Base-by-base conservation (phyloP, 92 coral and sea anemone species). In the Paragorgia papillata region DNA sequence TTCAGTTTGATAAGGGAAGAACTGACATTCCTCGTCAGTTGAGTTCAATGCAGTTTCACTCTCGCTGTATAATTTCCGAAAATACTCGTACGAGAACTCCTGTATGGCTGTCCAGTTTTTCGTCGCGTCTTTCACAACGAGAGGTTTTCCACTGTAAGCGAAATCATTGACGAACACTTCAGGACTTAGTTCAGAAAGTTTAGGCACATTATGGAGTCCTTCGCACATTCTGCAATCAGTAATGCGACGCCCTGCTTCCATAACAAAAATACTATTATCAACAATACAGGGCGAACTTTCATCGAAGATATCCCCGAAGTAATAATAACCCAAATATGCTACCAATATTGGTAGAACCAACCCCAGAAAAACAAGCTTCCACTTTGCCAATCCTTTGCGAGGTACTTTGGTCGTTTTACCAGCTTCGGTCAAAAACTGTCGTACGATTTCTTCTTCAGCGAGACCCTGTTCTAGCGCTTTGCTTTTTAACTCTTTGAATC, bases 1-100 rank as follows among this genome's bases (percentile, higher is more conserved):
- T 68, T 95, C 92, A 0, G 99, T 95, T 62, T 88, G 88, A 80
- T 95, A 95, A 21, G 99, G 99, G 58, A 95, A 95, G 84, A 95
- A 95, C 40, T 95, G 99, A 34, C 99, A 95, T 37, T 95, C 97
- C 10, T 91, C 97, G 39, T 95, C 99, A 33, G 88, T 95, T 8
- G 79, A 68, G 28, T 69, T 85, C 74, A 91, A 91, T 1, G 99
- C 87, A n/a, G 82, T 89, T 66, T 84, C 86, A 73, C 85, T 95
- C 53, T 83, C 76, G 43, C 89, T 88, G 76, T 91, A 89, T 19
- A 95, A 84, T 3, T 80, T 76, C 43, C 90, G 88, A 20, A 95
- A 83, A 57, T 86, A 95, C 60, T 87, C 83, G 66, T 82, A 95
- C 43, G 88, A 85, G 61, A 95, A 95, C 12, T 79, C 64, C 9